Conservation (phyloP, 2,888 invertebrate species). For the Mesopsocus fuscifrons region DNA sequence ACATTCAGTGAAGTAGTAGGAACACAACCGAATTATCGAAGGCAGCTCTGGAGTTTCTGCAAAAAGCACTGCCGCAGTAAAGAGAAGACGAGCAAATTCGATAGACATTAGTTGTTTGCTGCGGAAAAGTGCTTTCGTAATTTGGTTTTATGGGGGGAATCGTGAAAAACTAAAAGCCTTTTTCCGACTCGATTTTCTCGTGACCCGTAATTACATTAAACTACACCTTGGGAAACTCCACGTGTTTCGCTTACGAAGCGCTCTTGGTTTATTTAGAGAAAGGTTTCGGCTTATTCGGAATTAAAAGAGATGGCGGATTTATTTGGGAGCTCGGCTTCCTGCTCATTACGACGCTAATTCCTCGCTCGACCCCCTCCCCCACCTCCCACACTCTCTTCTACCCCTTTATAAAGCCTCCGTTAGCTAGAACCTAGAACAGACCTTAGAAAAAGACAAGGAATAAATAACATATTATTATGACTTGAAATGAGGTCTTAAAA, state of each 20-base stretch:
- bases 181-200: conserved; percentile 10
- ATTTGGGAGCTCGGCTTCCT: neutral
- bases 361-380: too few species aligned
- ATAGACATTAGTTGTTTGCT: conserved; percentile 10
- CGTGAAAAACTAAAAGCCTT: conserved; percentile 10
- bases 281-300: conserved; percentile 1
- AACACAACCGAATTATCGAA: neutral
- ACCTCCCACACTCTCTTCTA: too few species aligned
- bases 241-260: conserved; percentile 4
- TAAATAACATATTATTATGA: too few species aligned
- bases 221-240: conserved; percentile 1
- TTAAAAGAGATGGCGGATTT: conserved; percentile 8
- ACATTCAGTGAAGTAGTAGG: neutral
- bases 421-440: too few species aligned
- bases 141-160: conserved; percentile 10
- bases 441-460: too few species aligned
- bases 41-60: too few species aligned
- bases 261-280: neutral
- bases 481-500: too few species aligned
- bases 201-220: conserved; percentile 9
- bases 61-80: too few species aligned
- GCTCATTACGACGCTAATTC: neutral
- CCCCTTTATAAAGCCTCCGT: too few species aligned
- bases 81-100: conserved; percentile 4
- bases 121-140: conserved; percentile 9